Base-by-base conservation (phyloP, 2,113 vertebrate genomes). In the Dipodomys stephensi region DNA sequence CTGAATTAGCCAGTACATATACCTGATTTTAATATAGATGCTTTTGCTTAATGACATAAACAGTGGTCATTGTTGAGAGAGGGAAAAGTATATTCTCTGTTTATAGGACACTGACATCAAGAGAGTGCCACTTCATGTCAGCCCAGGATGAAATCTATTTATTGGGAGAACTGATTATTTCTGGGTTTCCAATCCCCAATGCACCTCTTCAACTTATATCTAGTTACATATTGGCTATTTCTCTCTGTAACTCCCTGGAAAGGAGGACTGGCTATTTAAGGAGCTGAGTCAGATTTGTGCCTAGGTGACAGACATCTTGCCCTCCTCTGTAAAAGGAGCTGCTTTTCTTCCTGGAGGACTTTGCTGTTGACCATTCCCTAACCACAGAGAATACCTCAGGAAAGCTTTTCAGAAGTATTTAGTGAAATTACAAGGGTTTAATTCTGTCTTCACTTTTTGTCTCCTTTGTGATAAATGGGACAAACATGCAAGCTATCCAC, bases 21-120 rank as follows among this genome's bases (percentile, higher is more conserved):
- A 57, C 53, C n/a, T 85, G 68, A 49, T 77, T 91, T 93, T 35
- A 94, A 83, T 83, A 90, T 71, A 76, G 57, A 90, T 84, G 23
- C 32, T 81, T 84, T 74, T 85, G 27, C 11, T 60, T 62, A 30
- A 49, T 77, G 28, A 60, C 20, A 87, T 64, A 80, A 68, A 79
- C 23, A 64, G 23, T 1, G 13, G 72, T 64, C 18, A 23, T 92
- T 35, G 44, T 57, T 57, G 62, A 74, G 69, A 32, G 39, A 60
- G 32, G 13, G 23, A 49, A 67, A 25, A 72, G 62, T 22, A 57
- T 19, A 39, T 81, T n/a, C 67, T n/a, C 60, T 64, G 39, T 44
- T 57, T 49, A 53, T 39, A 71, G 39, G 57, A 1, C 20, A n/a
- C 9, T 2, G 0, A 28, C 22, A 6, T 62, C 60, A 68, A 81